Percentiles rank a stretch among this genome's conserved stretches.
Evolutionary conservation across 2,113 vertebrate genomes (phyloP).

Genomic region (Lagenorhynchus albirostris): DNA sequence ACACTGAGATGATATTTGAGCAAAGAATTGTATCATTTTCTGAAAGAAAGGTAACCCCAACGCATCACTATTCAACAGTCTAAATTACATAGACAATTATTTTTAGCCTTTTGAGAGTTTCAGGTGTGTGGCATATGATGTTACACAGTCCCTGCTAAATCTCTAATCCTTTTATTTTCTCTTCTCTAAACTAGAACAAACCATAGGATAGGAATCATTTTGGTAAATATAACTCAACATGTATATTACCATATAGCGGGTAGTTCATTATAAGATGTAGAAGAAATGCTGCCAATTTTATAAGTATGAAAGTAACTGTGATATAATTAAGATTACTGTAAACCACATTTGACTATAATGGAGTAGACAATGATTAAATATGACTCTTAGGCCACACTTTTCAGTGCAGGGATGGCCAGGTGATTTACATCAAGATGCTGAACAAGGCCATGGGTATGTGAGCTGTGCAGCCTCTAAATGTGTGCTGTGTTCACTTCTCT

Average conservation of each 20-base stretch:
- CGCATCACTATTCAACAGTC: background rate
- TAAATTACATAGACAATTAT: background rate
- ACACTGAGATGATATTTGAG: background rate
- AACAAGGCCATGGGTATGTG: background rate
- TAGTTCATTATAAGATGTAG: background rate
- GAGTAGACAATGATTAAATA: background rate
- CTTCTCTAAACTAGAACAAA: background rate
- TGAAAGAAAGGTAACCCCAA: background rate
- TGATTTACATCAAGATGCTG: background rate
- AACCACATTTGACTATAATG: background rate
- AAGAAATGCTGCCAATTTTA: background rate
- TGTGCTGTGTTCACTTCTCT: background rate
- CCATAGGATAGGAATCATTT: background rate
- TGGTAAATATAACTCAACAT: background rate
- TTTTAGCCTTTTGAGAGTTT: conserved; percentile 16
- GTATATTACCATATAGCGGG: background rate
- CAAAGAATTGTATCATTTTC: background rate
- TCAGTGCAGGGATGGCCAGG: background rate
- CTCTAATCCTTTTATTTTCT: background rate
- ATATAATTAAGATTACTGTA: background rate
- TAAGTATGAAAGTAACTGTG: background rate
- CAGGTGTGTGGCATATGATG: background rate
- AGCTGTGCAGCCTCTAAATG: background rate
- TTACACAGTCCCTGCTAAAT: background rate
- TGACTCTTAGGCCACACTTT: background rate